Percentiles rank a stretch among this genome's conserved stretches.
Evolutionary conservation across 1,140 invertebrate genomes (phyloP).

Genomic region (Melitaea cinxia): DNA sequence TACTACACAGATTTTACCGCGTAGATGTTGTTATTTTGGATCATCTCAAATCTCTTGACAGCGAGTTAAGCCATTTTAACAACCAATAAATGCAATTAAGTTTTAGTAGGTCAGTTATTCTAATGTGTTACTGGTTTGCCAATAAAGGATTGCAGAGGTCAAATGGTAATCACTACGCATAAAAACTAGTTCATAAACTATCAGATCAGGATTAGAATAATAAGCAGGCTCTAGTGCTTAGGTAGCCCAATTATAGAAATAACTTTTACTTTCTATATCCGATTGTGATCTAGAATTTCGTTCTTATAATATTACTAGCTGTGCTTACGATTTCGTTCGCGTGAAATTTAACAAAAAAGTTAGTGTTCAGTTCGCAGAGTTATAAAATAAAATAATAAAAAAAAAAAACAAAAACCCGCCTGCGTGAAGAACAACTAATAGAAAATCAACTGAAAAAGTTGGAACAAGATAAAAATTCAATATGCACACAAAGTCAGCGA

Average conservation of each 20-base stretch:
- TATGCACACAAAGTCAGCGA: no score
- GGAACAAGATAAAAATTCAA: no score
- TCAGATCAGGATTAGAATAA: constrained; percentile 1
- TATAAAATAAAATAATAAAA: no score
- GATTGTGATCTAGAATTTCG: background rate
- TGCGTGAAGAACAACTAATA: no score
- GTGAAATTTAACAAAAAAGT: no score
- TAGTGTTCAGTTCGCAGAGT: no score
- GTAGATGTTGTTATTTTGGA: no score
- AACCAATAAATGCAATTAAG: background rate
- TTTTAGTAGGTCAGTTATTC: background rate
- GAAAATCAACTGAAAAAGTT: no score
- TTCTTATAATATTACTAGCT: background rate
- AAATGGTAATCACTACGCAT: background rate
- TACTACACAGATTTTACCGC: no score
- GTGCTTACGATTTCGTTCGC: no score
- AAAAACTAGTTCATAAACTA: constrained; percentile 2
- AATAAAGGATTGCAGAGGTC: background rate
- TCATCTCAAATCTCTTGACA: no score
- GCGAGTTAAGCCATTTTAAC: background rate
- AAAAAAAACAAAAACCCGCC: no score
- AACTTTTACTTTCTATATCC: background rate
- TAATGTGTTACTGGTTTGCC: constrained; percentile 7
- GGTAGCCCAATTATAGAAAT: background rate
- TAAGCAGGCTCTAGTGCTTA: background rate